Percentiles rank a stretch among this genome's conserved stretches.
Conservation (phyloP, 2,113 vertebrate species). For the Anser brachyrhynchus region DNA sequence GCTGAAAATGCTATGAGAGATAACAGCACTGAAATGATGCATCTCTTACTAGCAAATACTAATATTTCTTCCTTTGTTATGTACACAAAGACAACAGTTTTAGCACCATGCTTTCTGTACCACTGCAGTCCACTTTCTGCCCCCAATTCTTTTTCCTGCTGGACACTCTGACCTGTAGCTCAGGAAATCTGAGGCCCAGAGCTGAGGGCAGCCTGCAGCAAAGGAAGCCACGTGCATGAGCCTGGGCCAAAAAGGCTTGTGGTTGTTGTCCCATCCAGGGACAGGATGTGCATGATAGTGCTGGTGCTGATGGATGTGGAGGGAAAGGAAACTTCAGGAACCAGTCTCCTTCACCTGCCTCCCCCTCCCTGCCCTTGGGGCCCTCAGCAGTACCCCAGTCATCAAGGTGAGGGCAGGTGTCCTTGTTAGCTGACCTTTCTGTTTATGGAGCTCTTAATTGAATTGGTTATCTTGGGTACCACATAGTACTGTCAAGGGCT, state of each 20-base stretch:
- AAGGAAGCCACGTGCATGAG: neutral
- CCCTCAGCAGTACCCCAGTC: neutral
- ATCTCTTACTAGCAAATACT: neutral
- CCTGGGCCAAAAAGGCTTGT: neutral
- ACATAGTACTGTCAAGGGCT: accelerated
- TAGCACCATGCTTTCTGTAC: neutral
- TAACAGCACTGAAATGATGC: neutral
- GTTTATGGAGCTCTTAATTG: neutral
- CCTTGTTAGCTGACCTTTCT: neutral
- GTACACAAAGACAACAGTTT: neutral
- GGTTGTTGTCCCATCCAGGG: neutral
- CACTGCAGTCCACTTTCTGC: neutral
- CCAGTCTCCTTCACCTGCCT: neutral
- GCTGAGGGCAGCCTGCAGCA: too few relatives aligned
- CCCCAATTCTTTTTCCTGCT: neutral
- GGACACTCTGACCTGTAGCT: neutral
- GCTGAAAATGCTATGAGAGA: neutral
- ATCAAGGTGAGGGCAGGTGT: too few relatives aligned
- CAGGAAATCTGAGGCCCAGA: neutral
- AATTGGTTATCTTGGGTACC: neutral
- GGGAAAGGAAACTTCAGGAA: neutral
- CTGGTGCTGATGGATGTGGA: neutral
- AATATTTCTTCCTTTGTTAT: neutral
- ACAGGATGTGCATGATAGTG: neutral
- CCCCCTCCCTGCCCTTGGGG: neutral